Evolutionary conservation across 2,797 vertebrate species (phyloP).

Genomic region (Crocodylus rhombifer): DNA sequence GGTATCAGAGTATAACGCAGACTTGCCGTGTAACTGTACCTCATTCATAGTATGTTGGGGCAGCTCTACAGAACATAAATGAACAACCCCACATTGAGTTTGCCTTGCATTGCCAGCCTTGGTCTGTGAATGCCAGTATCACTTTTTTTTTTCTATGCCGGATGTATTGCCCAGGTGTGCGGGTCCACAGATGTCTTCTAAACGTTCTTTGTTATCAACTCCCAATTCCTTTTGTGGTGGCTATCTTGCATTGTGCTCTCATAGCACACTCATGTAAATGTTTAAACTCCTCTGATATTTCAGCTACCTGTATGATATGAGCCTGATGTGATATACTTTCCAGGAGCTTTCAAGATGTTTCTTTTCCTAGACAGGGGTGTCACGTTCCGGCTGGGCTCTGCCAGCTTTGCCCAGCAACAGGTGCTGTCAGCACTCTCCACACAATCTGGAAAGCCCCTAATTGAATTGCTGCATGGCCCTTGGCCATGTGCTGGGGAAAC

Average conservation of each 20-base stretch:
- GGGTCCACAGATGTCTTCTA: background rate
- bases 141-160: background rate
- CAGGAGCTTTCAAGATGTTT: background rate
- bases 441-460: too few species aligned
- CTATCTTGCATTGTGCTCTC: background rate
- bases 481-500: too few species aligned
- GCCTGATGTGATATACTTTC: rapidly evolving
- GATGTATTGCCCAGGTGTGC: background rate
- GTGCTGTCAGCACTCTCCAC: too few species aligned
- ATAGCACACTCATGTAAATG: background rate
- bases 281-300: background rate
- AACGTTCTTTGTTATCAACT: background rate
- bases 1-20: background rate
- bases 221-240: background rate
- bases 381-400: too few species aligned
- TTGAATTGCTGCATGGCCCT: too few species aligned
- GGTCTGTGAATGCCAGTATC: background rate
- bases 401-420: too few species aligned
- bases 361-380: background rate
- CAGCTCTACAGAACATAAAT: background rate
- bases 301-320: background rate
- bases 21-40: background rate
- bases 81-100: background rate
- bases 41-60: background rate
- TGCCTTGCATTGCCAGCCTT: background rate